phyloP scores from a whole-genome alignment of 2,888 invertebrate genomes.

The Chrysomela aeneicollis region DNA sequence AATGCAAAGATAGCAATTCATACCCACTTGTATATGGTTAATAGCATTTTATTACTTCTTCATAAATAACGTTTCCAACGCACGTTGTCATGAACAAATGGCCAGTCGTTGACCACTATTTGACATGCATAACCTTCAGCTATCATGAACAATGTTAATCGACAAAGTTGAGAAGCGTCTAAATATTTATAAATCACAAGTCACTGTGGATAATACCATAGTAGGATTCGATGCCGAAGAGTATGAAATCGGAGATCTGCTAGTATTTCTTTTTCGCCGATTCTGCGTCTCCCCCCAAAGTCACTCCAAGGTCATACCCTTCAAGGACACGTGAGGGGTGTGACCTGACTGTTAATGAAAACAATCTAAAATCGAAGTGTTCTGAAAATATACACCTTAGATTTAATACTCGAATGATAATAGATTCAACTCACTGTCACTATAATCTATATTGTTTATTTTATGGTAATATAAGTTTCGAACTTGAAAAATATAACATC shows the following conservation, averaged over 20 bases:
- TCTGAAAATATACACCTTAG: no score
- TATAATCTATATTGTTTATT: no score
- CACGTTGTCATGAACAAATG: conserved; percentile 10
- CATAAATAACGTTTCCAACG: neutral
- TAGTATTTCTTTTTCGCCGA: no score
- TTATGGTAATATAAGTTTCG: no score
- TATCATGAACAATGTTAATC: conserved; percentile 9
- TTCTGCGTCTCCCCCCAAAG: no score
- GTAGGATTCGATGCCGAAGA: neutral
- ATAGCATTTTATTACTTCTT: neutral
- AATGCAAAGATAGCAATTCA: neutral
- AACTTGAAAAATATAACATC: no score
- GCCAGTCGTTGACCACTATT: conserved; percentile 12
- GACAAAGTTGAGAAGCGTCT: conserved; percentile 9
- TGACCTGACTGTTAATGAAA: no score
- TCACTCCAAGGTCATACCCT: no score
- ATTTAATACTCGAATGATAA: no score
- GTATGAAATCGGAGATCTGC: neutral
- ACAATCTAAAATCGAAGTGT: no score
- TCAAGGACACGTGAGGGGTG: no score
- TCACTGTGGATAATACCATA: conserved; percentile 4
- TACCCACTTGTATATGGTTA: neutral
- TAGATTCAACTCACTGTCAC: no score
- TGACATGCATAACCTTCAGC: conserved; percentile 22
- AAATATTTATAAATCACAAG: conserved; percentile 19